Conservation (phyloP, 2,888 invertebrate genomes). For the Rhorus exstirpatorius region DNA sequence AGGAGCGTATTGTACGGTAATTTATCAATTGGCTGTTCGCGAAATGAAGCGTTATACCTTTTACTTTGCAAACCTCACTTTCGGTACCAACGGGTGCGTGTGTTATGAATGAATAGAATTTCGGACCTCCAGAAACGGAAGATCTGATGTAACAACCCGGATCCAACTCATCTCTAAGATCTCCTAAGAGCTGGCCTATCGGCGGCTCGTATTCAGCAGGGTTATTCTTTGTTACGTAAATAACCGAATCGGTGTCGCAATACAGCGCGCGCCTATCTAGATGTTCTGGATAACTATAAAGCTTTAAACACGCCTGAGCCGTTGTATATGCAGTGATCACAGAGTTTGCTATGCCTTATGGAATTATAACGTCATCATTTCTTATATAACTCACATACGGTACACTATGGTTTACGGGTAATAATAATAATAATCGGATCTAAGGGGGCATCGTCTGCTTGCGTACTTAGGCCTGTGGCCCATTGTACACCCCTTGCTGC, state of each 20-base stretch:
- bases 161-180: constrained; percentile 80
- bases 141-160: constrained; percentile 6
- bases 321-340: constrained; percentile 82
- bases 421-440: no score
- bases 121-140: constrained; percentile 17
- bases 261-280: constrained; percentile 79
- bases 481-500: no score
- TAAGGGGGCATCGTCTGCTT: no score
- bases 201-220: constrained; percentile 69
- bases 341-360: constrained; percentile 72
- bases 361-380: constrained; percentile 61
- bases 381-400: constrained; percentile 56
- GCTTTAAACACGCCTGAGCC: constrained; percentile 78
- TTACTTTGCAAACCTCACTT: constrained; percentile 27
- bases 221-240: constrained; percentile 72
- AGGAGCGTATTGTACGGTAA: constrained; percentile 43
- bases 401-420: constrained; percentile 28
- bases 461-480: no score
- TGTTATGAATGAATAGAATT: constrained; percentile 18
- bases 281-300: constrained; percentile 79
- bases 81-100: background rate
- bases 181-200: constrained; percentile 77
- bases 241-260: constrained; percentile 82
- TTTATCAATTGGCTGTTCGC: constrained; percentile 57
- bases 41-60: constrained; percentile 32